Evolutionary conservation across 2,888 invertebrate species (phyloP).

Genomic region (Noctua pronuba): DNA sequence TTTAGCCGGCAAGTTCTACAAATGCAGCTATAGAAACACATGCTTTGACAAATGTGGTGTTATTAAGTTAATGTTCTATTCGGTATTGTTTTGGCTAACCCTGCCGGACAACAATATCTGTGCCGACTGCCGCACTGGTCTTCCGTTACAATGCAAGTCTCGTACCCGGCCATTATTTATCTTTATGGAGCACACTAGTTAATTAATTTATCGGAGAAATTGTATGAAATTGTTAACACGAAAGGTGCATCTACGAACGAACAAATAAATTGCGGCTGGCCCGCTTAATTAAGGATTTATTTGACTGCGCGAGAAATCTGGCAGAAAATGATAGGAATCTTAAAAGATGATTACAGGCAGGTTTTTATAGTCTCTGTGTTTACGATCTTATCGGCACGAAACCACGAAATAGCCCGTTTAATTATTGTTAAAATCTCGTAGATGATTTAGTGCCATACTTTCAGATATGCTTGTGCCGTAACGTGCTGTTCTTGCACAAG

Average conservation of each 20-base stretch:
- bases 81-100: constrained; percentile 47
- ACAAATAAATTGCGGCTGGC: constrained; percentile 44
- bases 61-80: constrained; percentile 3
- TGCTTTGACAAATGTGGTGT: constrained; percentile 12
- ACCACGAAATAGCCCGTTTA: constrained; percentile 23
- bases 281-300: constrained; percentile 53
- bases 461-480: constrained; percentile 7
- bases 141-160: constrained; percentile 66
- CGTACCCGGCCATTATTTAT: constrained; percentile 57
- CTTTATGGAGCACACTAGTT: constrained; percentile 55
- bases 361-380: constrained; percentile 38
- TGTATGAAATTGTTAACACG: constrained; percentile 62
- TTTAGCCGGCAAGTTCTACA: constrained; percentile 26
- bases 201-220: constrained; percentile 63
- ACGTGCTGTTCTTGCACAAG: not conserved
- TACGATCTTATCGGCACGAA: constrained; percentile 33
- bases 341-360: constrained; percentile 14
- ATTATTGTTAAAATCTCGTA: constrained; percentile 17
- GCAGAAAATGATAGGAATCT: constrained; percentile 39
- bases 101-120: constrained; percentile 61
- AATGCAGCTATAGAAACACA: not conserved
- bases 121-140: constrained; percentile 58
- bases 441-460: constrained; percentile 32
- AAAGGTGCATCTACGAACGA: constrained; percentile 47
- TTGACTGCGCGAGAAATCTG: constrained; percentile 54